Evolutionary conservation across 2,113 vertebrate genomes (phyloP).

Genomic region (Ptilorrhoa leucosticta): DNA sequence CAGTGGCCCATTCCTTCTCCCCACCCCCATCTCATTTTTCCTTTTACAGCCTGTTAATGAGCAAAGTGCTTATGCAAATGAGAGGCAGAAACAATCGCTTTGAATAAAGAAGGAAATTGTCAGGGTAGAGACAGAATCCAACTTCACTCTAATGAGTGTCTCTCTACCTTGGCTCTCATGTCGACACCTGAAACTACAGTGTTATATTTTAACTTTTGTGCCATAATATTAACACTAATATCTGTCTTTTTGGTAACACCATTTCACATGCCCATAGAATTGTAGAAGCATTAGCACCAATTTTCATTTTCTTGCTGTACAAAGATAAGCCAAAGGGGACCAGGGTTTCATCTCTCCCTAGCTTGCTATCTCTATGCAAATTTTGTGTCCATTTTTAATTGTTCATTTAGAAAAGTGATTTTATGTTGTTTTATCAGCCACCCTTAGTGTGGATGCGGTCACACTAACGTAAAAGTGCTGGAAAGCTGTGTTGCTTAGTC

Average conservation of each 20-base stretch:
- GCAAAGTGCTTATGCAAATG: constrained; percentile 65
- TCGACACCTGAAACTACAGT: background rate
- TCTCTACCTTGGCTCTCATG: background rate
- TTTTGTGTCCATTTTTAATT: constrained; percentile 59
- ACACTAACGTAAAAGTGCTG: background rate
- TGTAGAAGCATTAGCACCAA: background rate
- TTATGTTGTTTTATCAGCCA: constrained; percentile 35
- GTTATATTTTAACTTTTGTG: background rate
- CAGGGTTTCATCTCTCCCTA: constrained; percentile 36
- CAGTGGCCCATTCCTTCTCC: constrained; percentile 9
- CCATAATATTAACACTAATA: background rate
- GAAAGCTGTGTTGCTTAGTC: background rate
- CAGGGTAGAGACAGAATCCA: background rate
- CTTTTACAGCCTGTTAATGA: constrained; percentile 61
- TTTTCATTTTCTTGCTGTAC: constrained; percentile 34
- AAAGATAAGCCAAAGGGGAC: constrained; percentile 35
- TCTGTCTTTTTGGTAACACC: background rate
- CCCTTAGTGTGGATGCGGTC: background rate
- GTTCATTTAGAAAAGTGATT: constrained; percentile 54
- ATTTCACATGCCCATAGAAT: background rate
- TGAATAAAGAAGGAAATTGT: constrained; percentile 42
- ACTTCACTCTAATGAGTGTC: background rate
- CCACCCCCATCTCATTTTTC: background rate
- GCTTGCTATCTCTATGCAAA: constrained; percentile 53
- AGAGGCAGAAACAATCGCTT: constrained; percentile 22